Conservation (phyloP, 2,113 vertebrate genomes). For the Cebus imitator region DNA sequence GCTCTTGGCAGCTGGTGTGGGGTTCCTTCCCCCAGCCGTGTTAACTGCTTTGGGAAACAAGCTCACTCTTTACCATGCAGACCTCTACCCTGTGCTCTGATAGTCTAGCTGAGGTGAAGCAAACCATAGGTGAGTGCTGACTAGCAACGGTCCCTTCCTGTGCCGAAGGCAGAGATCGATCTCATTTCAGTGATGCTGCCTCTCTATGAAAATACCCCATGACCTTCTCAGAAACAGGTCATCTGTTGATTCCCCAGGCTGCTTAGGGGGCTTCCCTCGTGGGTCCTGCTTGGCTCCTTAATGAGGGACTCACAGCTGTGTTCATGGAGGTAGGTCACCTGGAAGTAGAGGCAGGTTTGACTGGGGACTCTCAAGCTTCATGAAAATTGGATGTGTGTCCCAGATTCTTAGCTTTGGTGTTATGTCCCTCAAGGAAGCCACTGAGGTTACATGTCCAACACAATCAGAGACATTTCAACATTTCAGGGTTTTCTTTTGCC, state of each 20-base stretch:
- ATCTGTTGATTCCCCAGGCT: conserved; percentile 54
- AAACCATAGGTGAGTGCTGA: not conserved
- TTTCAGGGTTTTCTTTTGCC: not conserved
- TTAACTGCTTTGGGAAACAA: not conserved
- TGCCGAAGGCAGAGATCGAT: conserved; percentile 38
- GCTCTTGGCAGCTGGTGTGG: not conserved
- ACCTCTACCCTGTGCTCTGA: not conserved
- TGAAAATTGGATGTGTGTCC: conserved; percentile 27
- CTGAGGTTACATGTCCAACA: not conserved
- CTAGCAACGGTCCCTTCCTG: conserved; percentile 24
- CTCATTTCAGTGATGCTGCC: not conserved
- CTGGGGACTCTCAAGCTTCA: not conserved
- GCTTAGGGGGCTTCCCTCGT: not conserved
- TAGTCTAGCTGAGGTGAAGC: not conserved
- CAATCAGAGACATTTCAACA: not conserved
- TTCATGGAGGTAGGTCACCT: conserved; percentile 30
- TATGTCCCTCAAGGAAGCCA: not conserved
- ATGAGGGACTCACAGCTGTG: conserved; percentile 26
- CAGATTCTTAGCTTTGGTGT: not conserved
- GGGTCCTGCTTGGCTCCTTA: not conserved
- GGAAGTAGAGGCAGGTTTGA: not conserved
- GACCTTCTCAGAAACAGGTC: conserved; percentile 46
- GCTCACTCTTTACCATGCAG: not conserved
- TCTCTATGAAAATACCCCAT: conserved; percentile 24
- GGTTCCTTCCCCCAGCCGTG: not conserved